phyloP scores from a whole-genome alignment of 1,140 invertebrate genomes.

The Calliopsis andreniformis region DNA sequence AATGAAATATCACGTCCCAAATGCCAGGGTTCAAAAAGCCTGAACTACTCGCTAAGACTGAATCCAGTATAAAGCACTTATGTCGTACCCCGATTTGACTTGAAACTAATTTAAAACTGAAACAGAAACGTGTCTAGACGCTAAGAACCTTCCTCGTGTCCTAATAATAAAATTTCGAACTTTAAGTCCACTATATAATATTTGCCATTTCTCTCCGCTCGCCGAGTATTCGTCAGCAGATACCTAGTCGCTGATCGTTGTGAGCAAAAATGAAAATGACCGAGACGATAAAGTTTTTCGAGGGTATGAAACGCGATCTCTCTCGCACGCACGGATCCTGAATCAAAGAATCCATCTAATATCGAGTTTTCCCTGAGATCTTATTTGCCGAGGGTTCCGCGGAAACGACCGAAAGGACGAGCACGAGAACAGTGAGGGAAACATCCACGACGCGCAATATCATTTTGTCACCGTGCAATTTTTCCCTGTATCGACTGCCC shows the following conservation, averaged over 20 bases:
- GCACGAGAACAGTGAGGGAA: constrained; percentile 15
- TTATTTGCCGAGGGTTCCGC: constrained; percentile 45
- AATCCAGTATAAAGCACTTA: too few species aligned
- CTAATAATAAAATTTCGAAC: too few species aligned
- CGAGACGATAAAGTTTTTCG: neutral
- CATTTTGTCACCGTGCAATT: constrained; percentile 55
- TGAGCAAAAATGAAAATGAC: constrained; percentile 1
- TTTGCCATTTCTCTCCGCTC: too few species aligned
- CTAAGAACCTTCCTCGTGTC: too few species aligned
- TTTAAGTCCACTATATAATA: too few species aligned
- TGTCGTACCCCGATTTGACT: too few species aligned
- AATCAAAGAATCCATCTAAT: constrained; percentile 51
- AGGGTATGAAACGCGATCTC: neutral
- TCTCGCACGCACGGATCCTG: neutral
- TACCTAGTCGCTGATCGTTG: neutral
- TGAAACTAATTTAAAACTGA: too few species aligned
- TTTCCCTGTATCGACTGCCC: constrained; percentile 50
- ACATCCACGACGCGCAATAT: constrained; percentile 60
- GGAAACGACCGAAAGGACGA: constrained; percentile 6
- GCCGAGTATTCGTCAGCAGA: neutral
- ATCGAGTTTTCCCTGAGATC: constrained; percentile 40
- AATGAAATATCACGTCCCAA: too few species aligned
- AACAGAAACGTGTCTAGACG: too few species aligned
- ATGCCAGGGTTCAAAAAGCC: too few species aligned
- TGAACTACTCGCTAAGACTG: too few species aligned